phyloP scores from a whole-genome alignment of 2,888 invertebrate genomes.

The Cephonodes hylas region DNA sequence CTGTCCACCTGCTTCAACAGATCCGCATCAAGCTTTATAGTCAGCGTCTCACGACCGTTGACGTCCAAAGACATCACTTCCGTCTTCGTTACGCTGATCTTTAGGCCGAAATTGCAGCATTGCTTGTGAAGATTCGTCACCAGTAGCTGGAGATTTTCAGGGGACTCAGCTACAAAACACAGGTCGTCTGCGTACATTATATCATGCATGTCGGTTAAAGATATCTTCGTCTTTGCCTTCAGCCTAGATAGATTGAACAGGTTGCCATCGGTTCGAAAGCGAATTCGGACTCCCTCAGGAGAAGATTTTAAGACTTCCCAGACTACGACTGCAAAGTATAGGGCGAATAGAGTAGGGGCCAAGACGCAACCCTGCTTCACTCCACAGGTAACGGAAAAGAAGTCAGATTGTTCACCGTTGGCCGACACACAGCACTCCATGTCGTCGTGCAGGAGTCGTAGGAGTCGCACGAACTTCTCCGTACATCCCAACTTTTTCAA shows the following conservation, averaged over 20 bases:
- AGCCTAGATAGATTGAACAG: constrained; percentile 18
- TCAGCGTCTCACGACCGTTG: too few relatives aligned
- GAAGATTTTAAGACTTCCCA: too few relatives aligned
- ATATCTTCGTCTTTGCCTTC: constrained; percentile 11
- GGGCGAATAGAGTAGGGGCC: constrained; percentile 24
- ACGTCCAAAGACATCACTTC: constrained; percentile 18
- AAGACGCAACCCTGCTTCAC: constrained; percentile 25
- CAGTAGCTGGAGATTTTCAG: constrained; percentile 17
- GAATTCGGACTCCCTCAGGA: constrained; percentile 17
- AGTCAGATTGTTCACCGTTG: constrained; percentile 17
- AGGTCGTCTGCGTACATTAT: constrained; percentile 24
- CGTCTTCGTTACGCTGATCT: constrained; percentile 23
- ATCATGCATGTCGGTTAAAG: constrained; percentile 12
- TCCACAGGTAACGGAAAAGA: constrained; percentile 20
- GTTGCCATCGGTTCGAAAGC: constrained; percentile 19
- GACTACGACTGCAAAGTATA: too few relatives aligned
- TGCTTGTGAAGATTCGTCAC: constrained; percentile 15
- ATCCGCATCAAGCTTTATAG: too few relatives aligned
- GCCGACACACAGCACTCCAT: too few relatives aligned
- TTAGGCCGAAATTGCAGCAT: constrained; percentile 20
- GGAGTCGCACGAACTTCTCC: too few relatives aligned
- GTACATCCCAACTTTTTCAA: too few relatives aligned
- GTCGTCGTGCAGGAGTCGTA: too few relatives aligned
- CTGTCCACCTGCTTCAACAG: too few relatives aligned
- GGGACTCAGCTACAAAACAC: constrained; percentile 21